Evolutionary conservation across 1,140 invertebrate species (phyloP), one percentile per base, ranked within the genome.

Genomic region (Megathymus violae): DNA sequence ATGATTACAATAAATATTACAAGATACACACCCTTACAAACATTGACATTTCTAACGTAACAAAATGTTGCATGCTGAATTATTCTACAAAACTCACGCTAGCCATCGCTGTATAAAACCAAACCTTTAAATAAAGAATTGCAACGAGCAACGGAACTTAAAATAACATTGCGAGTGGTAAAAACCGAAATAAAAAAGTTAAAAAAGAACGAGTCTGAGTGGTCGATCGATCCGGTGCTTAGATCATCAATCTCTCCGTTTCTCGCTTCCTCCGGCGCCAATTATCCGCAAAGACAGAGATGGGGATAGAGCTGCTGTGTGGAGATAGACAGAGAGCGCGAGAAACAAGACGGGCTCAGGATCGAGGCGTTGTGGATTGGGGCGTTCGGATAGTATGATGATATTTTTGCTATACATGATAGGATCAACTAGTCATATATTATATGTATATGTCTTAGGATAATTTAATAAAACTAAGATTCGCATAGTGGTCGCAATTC

Each of bases 211-310:
- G 3, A 14, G 52, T 56, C 40, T 19, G 51, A 54, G 51, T 54
- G 51, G 51, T 43, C 51, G 51, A 69, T 69, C 67, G 64, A 67
- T 70, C 60, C 36, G 43, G 52, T 62, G 59, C 69, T 82, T 83
- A 85, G 80, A 85, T 85, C 82, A 83, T 87, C 79, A 82, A 83
- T 83, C 80, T 78, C 67, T 75, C 73, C 19, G 48, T 67, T 43
- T 54, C 38, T 54, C 47, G 74, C 76, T 84, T 86, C 83, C 81
- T 82, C 74, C 74, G 69, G 72, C 72, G 79, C 71, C 71, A 78
- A 78, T 84, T 80, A 82, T 76, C 63, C 71, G 67, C 67, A 36
- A 67, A 48, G 78, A 80, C 44, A 17, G 72, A 60, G 80, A 80
- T 16, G 36, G 61, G 4, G 14, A 25, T 62, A 74, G 43, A 15